Evolutionary conservation across 2,888 invertebrate genomes (phyloP), one percentile per base, ranked within the genome.

Genomic region (Psococerastis gibbosa): DNA sequence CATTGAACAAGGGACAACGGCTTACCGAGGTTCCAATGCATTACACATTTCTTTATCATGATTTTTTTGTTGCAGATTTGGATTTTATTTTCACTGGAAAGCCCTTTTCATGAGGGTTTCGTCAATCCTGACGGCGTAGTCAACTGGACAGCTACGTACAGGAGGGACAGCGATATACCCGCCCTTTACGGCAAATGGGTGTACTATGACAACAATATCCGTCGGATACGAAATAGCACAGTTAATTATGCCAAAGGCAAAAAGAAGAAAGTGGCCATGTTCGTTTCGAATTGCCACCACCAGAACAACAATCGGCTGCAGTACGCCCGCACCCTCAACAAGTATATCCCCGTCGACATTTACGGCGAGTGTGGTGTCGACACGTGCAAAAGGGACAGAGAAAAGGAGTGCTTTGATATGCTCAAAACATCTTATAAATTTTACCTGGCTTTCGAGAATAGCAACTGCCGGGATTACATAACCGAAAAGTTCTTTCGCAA

Each of bases 1-100:
- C n/a, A n/a, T n/a, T n/a, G n/a, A n/a, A n/a, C n/a, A n/a, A n/a
- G n/a, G n/a, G n/a, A n/a, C n/a, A n/a, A n/a, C n/a, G n/a, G n/a
- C n/a, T n/a, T n/a, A n/a, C n/a, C n/a, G n/a, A n/a, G n/a, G n/a
- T n/a, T n/a, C n/a, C n/a, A n/a, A n/a, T n/a, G n/a, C n/a, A n/a
- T n/a, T n/a, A n/a, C n/a, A n/a, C n/a, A n/a, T n/a, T n/a, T n/a
- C n/a, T n/a, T n/a, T n/a, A n/a, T n/a, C n/a, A n/a, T n/a, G n/a
- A n/a, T n/a, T n/a, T n/a, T 38, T 17, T 4, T 38, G 15, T 38
- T 16, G 13, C 59, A 76, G 70, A 71, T 89, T 42, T 91, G 88
- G 84, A 80, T 91, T 58, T 66, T 92, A 48, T 94, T 89, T 64
- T 78, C 87, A 61, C 65, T 94, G 50, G 94, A 94, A 60, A 91